Conservation (phyloP, 1,140 invertebrate genomes). For the Homalodisca vitripennis region DNA sequence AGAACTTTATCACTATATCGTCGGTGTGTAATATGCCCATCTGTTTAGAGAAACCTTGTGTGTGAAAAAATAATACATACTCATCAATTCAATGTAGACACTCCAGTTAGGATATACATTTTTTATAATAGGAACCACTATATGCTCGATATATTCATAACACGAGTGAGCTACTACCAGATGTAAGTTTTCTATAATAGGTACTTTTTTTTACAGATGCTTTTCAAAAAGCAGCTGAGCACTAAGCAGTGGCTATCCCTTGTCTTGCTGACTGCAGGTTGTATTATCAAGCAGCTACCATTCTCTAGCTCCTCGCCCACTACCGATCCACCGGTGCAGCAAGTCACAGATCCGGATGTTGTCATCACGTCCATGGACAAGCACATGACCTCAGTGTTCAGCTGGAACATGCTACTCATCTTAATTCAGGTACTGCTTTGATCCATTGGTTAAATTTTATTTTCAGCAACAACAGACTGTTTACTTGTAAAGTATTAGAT, state of each 20-base stretch:
- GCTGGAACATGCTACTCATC: slow-evolving; percentile 71
- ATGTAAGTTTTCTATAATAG: no score
- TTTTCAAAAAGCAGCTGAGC: slow-evolving; percentile 85
- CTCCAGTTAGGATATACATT: no score
- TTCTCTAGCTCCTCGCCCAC: slow-evolving; percentile 45
- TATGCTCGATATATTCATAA: no score
- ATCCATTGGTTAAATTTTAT: background rate
- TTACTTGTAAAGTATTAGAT: no score
- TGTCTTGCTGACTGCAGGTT: slow-evolving; percentile 81
- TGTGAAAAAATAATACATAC: no score
- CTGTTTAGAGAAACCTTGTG: no score
- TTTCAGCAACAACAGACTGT: background rate
- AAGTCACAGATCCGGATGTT: background rate
- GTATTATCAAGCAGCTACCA: slow-evolving; percentile 87
- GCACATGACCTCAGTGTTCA: slow-evolving; percentile 54
- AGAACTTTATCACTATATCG: no score
- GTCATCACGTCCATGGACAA: slow-evolving; percentile 41
- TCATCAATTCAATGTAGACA: no score
- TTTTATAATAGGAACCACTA: no score
- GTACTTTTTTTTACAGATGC: slow-evolving; percentile 56
- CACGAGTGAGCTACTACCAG: no score
- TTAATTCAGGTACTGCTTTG: slow-evolving; percentile 53
- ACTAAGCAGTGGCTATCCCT: slow-evolving; percentile 88
- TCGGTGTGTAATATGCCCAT: no score
- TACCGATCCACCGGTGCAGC: no score